phyloP scores from a whole-genome alignment of 1,140 invertebrate species.

The Drosophila virilis region DNA sequence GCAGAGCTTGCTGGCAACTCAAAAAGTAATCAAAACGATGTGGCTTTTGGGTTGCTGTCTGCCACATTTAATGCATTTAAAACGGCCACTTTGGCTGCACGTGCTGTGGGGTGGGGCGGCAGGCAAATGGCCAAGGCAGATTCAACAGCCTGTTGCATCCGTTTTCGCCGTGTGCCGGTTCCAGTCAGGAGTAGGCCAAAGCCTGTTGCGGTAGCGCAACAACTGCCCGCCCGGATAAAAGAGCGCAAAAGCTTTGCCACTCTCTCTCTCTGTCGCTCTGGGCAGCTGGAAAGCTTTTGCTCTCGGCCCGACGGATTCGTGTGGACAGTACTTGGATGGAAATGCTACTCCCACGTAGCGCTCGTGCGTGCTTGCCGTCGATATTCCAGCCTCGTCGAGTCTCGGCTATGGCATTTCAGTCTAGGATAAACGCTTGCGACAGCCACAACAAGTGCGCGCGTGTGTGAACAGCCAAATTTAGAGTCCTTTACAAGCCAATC shows the following conservation, averaged over 20 bases:
- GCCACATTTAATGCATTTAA: slow-evolving; percentile 74
- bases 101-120: background rate
- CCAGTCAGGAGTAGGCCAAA: slow-evolving; percentile 41
- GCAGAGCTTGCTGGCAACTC: slow-evolving; percentile 9
- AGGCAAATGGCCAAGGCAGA: slow-evolving; percentile 21
- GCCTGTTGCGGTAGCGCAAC: slow-evolving; percentile 77
- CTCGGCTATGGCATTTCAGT: slow-evolving; percentile 70
- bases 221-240: slow-evolving; percentile 70
- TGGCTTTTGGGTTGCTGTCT: slow-evolving; percentile 18
- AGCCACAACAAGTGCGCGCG: slow-evolving; percentile 84
- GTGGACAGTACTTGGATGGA: slow-evolving; percentile 41
- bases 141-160: slow-evolving; percentile 70
- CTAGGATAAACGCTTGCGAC: slow-evolving; percentile 84
- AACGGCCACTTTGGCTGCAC: slow-evolving; percentile 59
- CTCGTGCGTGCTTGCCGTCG: slow-evolving; percentile 30
- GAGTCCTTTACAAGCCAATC: slow-evolving; percentile 36
- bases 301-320: slow-evolving; percentile 22
- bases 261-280: background rate
- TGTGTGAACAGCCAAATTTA: slow-evolving; percentile 59
- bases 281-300: slow-evolving; percentile 51
- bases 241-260: slow-evolving; percentile 56
- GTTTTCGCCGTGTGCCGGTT: slow-evolving; percentile 25
- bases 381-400: slow-evolving; percentile 63
- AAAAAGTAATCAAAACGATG: slow-evolving; percentile 39
- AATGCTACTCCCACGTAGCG: slow-evolving; percentile 52